These are phyloP conservation scores for Hippocampus mohnikei DNA, from an alignment of 2,113 vertebrate genomes.

Conservation along the genomic window DNA sequence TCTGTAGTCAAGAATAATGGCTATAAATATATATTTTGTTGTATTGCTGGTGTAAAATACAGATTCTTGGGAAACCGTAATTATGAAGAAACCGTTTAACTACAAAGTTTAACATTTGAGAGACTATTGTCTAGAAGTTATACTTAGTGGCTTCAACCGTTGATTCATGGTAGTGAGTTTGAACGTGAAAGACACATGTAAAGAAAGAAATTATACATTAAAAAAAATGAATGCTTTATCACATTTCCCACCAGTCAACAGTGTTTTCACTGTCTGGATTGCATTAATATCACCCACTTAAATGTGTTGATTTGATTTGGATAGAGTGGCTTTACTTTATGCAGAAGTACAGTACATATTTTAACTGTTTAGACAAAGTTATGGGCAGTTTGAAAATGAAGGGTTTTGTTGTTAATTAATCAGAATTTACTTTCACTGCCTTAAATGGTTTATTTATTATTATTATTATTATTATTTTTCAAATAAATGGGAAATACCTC, in stretches of 20 bases:
- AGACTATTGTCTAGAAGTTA: conserved; percentile 89
- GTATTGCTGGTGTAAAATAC: conserved; percentile 98
- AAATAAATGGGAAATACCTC: conserved; percentile 74
- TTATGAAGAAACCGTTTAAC: conserved; percentile 88
- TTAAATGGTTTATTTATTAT: conserved; percentile 97
- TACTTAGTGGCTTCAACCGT: conserved; percentile 88
- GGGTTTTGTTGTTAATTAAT: background rate
- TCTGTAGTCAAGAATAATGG: conserved; percentile 93
- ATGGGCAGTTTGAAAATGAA: conserved; percentile 49
- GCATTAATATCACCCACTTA: conserved; percentile 55
- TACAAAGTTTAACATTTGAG: conserved; percentile 86
- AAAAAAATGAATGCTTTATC: conserved; percentile 71
- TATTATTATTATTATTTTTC: conserved; percentile 62
- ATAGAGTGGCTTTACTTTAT: conserved; percentile 60
- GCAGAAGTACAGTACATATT: conserved; percentile 33
- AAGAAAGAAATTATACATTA: conserved; percentile 37
- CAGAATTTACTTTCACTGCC: conserved; percentile 73
- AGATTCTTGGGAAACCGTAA: conserved; percentile 87
- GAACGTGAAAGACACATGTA: conserved; percentile 57
- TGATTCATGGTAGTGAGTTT: conserved; percentile 83
- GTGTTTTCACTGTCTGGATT: conserved; percentile 65
- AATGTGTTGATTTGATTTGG: conserved; percentile 62
- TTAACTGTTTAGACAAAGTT: conserved; percentile 68
- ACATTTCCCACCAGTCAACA: conserved; percentile 76
- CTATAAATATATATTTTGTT: conserved; percentile 99